These are phyloP conservation scores for Xestia rhomboidea DNA, from an alignment of 2,888 invertebrate genomes.

Conservation along the genomic window DNA sequence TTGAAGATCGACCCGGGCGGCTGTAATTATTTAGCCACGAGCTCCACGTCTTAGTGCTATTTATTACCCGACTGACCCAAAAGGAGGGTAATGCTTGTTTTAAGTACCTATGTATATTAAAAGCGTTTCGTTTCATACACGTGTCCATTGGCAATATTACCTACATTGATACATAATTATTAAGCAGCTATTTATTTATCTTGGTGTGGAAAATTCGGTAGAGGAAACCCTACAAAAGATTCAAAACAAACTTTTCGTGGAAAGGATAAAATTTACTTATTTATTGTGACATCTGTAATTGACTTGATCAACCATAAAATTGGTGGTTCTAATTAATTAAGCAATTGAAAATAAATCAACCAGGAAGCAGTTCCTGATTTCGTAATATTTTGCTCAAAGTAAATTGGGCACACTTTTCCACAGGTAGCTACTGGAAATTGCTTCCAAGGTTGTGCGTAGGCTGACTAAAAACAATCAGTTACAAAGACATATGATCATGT, in stretches of 20 bases:
- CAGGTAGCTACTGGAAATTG: neutral
- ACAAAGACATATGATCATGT: neutral
- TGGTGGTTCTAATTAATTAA: neutral
- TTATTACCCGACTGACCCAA: no score
- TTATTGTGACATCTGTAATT: neutral
- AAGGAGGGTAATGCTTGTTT: no score
- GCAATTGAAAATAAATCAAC: neutral
- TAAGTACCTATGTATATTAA: no score
- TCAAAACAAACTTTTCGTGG: neutral
- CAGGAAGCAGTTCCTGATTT: neutral
- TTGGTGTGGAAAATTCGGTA: neutral
- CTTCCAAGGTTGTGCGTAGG: neutral
- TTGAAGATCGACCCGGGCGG: no score
- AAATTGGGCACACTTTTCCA: neutral
- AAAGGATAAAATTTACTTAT: neutral
- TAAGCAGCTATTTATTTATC: neutral
- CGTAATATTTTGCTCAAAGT: neutral
- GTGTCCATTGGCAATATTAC: no score
- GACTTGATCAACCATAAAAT: conserved; percentile 6
- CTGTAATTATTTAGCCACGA: no score
- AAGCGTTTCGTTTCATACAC: no score
- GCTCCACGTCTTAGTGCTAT: no score
- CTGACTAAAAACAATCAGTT: neutral
- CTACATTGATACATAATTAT: no score
- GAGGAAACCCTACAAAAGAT: neutral